These are phyloP conservation scores for Pelecanoides urinatrix DNA, from an alignment of 2,113 vertebrate species.

Conservation along the genomic window DNA sequence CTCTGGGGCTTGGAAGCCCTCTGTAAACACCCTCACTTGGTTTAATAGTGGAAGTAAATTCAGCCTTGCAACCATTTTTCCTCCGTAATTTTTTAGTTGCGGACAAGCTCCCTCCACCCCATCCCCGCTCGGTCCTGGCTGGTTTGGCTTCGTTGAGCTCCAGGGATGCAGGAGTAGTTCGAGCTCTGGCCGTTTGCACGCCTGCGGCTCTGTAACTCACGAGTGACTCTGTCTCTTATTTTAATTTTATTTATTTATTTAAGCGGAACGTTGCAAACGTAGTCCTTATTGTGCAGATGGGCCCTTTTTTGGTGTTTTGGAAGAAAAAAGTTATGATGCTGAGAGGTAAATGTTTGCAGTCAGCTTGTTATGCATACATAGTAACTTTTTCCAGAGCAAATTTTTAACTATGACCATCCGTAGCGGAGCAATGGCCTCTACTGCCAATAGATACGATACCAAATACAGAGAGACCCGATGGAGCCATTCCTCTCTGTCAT, in stretches of 20 bases:
- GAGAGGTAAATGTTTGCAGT: neutral
- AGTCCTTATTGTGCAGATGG: neutral
- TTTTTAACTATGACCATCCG: neutral
- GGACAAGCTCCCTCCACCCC: neutral
- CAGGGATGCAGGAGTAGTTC: neutral
- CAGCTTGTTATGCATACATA: neutral
- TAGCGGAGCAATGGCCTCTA: neutral
- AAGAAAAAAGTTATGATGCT: neutral
- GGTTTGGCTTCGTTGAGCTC: neutral
- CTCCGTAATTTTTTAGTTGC: rapidly evolving
- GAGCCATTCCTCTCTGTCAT: neutral
- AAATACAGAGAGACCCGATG: neutral
- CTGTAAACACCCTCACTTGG: neutral
- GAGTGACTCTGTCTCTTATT: neutral
- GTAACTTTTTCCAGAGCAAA: neutral
- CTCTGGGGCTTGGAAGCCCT: neutral
- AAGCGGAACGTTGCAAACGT: neutral
- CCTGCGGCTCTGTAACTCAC: neutral
- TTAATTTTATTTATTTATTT: neutral
- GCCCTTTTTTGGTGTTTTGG: neutral
- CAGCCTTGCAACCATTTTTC: neutral
- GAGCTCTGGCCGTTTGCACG: neutral
- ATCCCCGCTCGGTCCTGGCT: rapidly evolving
- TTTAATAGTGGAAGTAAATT: neutral
- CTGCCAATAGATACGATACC: neutral